Evolutionary conservation across 35 echinoderm and acorn worm genomes (phyloP), one percentile per base, ranked within the genome.

Genomic region (Eucidaris tribuloides): DNA sequence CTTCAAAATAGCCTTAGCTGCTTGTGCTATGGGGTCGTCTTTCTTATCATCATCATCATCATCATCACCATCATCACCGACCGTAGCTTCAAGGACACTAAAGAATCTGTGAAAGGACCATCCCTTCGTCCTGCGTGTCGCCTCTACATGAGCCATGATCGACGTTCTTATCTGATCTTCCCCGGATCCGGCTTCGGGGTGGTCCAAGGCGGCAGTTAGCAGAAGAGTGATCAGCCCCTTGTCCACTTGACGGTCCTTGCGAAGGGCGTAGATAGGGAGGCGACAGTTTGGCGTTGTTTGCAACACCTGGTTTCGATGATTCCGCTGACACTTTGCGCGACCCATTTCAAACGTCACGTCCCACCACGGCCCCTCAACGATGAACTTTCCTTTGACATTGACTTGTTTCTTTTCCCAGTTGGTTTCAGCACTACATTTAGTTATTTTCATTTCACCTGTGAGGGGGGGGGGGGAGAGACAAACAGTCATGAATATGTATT

Each of bases 291-390:
- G 24, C 9, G 33, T 74, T 42, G 24, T 7, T 14, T 41, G 36
- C n/a, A 52, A 52, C 48, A 11, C 48, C n/a, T n/a, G 9, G n/a
- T 52, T 9, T n/a, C 48, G 9, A 9, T 52, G 48, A 52, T 52
- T 52, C 40, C 6, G 11, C 24, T n/a, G n/a, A n/a, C n/a, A n/a
- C n/a, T n/a, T n/a, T n/a, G n/a, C 68, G 35, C 24, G 3, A 25
- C 38, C 36, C 24, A 40, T 40, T n/a, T 44, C n/a, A 13, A 38
- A 74, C 0, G 68, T 35, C 11, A 20, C 7, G 25, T 24, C 11
- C 37, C 36, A 74, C 68, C 68, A 74, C 15, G 68, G 68, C 7
- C 68, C 68, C 15, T 74, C 68, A 27, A 74, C 2, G 28, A 74
- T 5, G 36, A 74, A 74, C 23, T 74, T 74, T 2, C 68, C 68